Conservation (phyloP, 2,113 vertebrate genomes). For the Otus sunia region DNA sequence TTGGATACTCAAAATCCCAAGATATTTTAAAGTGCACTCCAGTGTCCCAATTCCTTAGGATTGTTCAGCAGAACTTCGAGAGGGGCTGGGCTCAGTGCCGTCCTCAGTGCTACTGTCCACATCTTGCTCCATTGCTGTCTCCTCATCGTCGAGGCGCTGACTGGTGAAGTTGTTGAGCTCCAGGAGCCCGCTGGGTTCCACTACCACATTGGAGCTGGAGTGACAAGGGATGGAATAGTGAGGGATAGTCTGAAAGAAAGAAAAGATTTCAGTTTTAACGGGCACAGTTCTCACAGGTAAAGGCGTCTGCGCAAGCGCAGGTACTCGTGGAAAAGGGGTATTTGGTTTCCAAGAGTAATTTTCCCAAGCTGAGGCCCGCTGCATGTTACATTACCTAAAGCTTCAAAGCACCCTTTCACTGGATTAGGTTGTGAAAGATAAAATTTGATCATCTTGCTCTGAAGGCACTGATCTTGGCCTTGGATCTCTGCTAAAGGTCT, state of each 20-base stretch:
- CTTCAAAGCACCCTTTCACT: background rate
- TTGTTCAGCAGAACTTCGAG: slow-evolving; percentile 75
- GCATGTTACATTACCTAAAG: background rate
- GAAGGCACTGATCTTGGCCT: background rate
- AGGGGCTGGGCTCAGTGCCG: slow-evolving; percentile 82
- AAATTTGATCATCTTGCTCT: background rate
- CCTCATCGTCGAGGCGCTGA: slow-evolving; percentile 92
- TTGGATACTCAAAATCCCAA: slow-evolving; percentile 54
- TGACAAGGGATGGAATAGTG: slow-evolving; percentile 96
- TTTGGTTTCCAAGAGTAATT: background rate
- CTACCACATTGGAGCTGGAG: slow-evolving; percentile 96
- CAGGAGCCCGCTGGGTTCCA: slow-evolving; percentile 97
- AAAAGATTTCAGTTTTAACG: background rate
- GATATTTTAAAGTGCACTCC: slow-evolving; percentile 73
- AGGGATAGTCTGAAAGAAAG: slow-evolving; percentile 88
- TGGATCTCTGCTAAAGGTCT: background rate
- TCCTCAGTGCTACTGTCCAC: slow-evolving; percentile 95
- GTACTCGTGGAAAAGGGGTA: background rate
- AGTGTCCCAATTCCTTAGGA: slow-evolving; percentile 72
- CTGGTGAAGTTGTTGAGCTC: slow-evolving; percentile 98
- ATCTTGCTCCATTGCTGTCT: slow-evolving; percentile 88
- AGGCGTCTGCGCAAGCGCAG: background rate
- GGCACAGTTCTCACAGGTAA: background rate
- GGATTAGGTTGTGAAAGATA: background rate
- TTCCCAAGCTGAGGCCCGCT: background rate